Conservation (phyloP, 2,888 invertebrate species). For the Caenorhabditis japonica region DNA sequence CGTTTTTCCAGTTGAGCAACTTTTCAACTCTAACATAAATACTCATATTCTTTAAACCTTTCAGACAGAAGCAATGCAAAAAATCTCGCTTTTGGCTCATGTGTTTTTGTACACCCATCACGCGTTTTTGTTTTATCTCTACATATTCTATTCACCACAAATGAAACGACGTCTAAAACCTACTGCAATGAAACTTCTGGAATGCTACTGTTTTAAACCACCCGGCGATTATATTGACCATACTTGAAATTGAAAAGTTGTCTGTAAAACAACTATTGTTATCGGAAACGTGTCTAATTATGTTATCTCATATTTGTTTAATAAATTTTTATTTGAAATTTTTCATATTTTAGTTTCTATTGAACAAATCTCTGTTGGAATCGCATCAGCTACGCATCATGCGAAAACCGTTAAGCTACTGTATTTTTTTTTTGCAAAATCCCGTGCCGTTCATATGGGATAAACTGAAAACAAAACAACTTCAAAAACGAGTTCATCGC, state of each 20-base stretch:
- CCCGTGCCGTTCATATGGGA: too few species aligned
- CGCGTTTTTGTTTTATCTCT: conserved; percentile 74
- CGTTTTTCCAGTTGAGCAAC: background rate
- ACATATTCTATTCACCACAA: conserved; percentile 76
- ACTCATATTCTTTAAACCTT: background rate
- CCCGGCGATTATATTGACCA: conserved; percentile 55
- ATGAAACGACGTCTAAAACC: conserved; percentile 71
- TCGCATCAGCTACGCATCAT: too few species aligned
- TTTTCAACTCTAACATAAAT: conserved; percentile 4
- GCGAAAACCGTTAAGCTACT: too few species aligned
- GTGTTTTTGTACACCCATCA: conserved; percentile 75
- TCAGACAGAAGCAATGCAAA: conserved; percentile 59
- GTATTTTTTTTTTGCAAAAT: too few species aligned
- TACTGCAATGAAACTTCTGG: conserved; percentile 73
- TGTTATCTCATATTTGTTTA: conserved; percentile 13
- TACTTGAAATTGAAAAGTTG: conserved; percentile 31
- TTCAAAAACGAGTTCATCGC: too few species aligned
- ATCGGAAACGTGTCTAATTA: background rate
- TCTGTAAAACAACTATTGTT: too few species aligned
- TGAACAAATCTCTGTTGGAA: too few species aligned
- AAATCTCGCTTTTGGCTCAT: conserved; percentile 66
- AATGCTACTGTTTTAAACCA: conserved; percentile 75
- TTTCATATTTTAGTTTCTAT: background rate
- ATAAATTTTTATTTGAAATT: conserved; percentile 19
- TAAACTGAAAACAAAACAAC: too few species aligned